Evolutionary conservation across 35 echinoderm and acorn worm genomes (phyloP), one percentile per base, ranked within the genome.

Genomic region (Holothuria glaberrima): DNA sequence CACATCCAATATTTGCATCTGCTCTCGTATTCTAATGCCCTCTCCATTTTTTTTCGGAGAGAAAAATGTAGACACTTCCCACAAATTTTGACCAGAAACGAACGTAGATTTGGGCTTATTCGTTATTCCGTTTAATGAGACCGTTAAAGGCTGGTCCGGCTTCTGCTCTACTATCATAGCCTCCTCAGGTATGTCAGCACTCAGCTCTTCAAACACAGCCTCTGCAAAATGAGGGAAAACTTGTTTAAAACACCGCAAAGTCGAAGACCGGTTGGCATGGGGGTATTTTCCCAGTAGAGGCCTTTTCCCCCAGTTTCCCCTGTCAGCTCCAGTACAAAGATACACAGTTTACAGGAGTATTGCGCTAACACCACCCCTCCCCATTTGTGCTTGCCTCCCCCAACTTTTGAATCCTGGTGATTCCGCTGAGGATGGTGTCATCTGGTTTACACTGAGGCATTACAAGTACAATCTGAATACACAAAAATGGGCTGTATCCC

Each of bases 181-280:
- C 28, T 71, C 68, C 12, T 90, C 52, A 33, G 74, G 50, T 20
- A 73, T 77, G 34, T 45, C 22, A 4, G 88, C 71, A 79, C 33
- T 57, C 35, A 90, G 38, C 36, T 81, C 72, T 12, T 63, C 68
- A 19, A 79, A 80, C 14, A 82, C 72, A 67, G 79, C 72, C 75
- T 90, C 59, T 79, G 56, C 5, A 84, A 27, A 33, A 24, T 36
- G 14, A 62, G 10, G 4, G 0, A 25, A 63, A 16, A 22, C 9
- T 69, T 69, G 31, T 6, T 33, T 2, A 41, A 41, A 41, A 41
- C 7, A 41, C 2, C 2, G 36, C 36, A 4, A 2, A 41, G 36
- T 41, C 7, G 2, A 41, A 41, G 36, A 41, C 36, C 2, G 36
- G 2, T 2, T 2, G 36, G 36, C 36, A 41, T 4, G 36, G 2